A percentile compares a stretch with the other conserved stretches of the same genome.
These are phyloP conservation scores for Melanostigma gelatinosum DNA, from an alignment of 2,113 vertebrate genomes.

Conservation along the genomic window DNA sequence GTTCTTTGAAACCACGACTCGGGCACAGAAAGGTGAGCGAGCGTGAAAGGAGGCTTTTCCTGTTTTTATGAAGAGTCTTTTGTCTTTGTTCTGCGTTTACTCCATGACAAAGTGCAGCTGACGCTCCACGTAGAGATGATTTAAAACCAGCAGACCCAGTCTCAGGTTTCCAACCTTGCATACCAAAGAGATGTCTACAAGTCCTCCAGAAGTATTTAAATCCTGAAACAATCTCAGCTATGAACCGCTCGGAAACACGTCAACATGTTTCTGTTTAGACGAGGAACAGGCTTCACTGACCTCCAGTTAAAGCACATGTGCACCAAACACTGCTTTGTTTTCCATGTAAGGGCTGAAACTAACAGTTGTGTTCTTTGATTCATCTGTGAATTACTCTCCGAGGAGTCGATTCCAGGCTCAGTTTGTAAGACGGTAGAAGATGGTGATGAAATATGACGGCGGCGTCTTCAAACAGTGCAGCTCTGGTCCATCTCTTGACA, in stretches of 20 bases:
- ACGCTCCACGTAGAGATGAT: neutral
- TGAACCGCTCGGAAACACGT: neutral
- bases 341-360: neutral
- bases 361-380: neutral
- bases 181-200: conserved; percentile 2
- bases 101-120: conserved; percentile 12
- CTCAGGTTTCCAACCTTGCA: conserved; percentile 1
- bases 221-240: conserved; percentile 33
- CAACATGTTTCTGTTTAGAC: neutral
- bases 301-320: neutral
- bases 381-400: neutral
- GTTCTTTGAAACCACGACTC: conserved; percentile 97
- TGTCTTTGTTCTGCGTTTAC: conserved; percentile 16
- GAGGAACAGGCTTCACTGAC: neutral
- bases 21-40: conserved; percentile 92
- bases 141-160: neutral
- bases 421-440: neutral
- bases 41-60: conserved; percentile 9
- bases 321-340: neutral
- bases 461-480: neutral
- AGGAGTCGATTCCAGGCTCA: too few species aligned
- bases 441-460: neutral
- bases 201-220: conserved; percentile 18
- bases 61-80: neutral
- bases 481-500: neutral